Evolutionary conservation across 2,113 vertebrate species (phyloP).

Genomic region (Onychostoma macrolepis): DNA sequence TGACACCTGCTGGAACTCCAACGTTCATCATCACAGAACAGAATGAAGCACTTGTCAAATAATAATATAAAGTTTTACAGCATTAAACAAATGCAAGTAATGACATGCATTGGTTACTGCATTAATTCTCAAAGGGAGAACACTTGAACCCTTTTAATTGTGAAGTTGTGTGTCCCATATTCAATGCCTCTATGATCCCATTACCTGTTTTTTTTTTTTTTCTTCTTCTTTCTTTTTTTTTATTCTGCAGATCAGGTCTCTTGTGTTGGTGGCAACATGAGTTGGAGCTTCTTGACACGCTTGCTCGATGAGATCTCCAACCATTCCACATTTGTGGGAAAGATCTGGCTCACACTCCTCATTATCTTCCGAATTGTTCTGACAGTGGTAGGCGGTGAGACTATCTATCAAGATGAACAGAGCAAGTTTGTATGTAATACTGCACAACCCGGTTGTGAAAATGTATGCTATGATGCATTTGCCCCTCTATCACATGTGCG

Average conservation of each 20-base stretch:
- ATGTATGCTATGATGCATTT: constrained; percentile 13
- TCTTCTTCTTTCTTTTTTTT: not conserved
- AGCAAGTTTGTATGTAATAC: constrained; percentile 4
- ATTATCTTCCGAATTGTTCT: constrained; percentile 90
- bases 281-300: constrained; percentile 89
- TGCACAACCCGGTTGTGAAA: not conserved
- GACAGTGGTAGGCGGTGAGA: constrained; percentile 85
- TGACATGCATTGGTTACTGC: not conserved
- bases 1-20: not conserved
- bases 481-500: not conserved
- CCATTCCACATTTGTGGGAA: constrained; percentile 90
- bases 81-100: not conserved
- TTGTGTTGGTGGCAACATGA: constrained; percentile 77
- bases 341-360: constrained; percentile 87
- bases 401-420: constrained; percentile 77
- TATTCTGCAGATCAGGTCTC: constrained; percentile 52
- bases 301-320: constrained; percentile 92
- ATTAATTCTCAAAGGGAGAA: not conserved
- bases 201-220: not conserved
- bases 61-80: not conserved
- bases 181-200: not conserved
- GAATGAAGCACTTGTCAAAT: not conserved
- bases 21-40: not conserved
- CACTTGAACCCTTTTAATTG: too few species aligned
- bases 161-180: not conserved